Evolutionary conservation across 2,888 invertebrate genomes (phyloP).

Genomic region (Eilema sororculum): DNA sequence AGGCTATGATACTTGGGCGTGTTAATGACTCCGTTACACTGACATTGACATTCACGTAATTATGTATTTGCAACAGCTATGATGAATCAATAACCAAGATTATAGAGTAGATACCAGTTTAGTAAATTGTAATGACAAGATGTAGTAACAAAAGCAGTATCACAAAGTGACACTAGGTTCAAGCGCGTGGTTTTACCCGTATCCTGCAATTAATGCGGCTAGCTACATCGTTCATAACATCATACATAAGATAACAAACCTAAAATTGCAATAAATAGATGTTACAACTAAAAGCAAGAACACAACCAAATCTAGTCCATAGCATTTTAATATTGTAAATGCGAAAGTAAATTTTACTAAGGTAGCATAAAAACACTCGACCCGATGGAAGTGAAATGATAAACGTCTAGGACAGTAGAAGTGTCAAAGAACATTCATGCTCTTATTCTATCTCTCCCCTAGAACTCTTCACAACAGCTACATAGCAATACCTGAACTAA

Average conservation of each 20-base stretch:
- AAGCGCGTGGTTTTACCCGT: background rate
- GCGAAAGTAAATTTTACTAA: too few species aligned
- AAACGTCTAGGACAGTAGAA: too few species aligned
- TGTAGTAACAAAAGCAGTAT: background rate
- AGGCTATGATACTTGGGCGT: background rate
- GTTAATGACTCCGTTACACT: slow-evolving; percentile 2
- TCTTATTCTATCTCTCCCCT: too few species aligned
- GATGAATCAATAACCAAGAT: slow-evolving; percentile 1
- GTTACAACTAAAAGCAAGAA: background rate
- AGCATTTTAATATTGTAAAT: too few species aligned
- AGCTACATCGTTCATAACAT: background rate
- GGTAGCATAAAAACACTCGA: too few species aligned
- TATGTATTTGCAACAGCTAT: background rate
- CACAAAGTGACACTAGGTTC: background rate
- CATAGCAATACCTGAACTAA: too few species aligned
- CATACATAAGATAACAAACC: background rate
- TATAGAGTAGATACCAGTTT: background rate
- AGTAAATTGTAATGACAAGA: background rate
- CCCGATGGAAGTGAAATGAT: too few species aligned
- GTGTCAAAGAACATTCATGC: too few species aligned
- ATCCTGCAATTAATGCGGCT: background rate
- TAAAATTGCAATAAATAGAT: background rate
- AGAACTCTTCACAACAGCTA: too few species aligned
- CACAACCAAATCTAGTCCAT: too few species aligned
- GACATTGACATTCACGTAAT: background rate